Percentiles rank a stretch among this genome's conserved stretches.
Conservation (phyloP, 2,113 vertebrate species). For the Charina bottae region DNA sequence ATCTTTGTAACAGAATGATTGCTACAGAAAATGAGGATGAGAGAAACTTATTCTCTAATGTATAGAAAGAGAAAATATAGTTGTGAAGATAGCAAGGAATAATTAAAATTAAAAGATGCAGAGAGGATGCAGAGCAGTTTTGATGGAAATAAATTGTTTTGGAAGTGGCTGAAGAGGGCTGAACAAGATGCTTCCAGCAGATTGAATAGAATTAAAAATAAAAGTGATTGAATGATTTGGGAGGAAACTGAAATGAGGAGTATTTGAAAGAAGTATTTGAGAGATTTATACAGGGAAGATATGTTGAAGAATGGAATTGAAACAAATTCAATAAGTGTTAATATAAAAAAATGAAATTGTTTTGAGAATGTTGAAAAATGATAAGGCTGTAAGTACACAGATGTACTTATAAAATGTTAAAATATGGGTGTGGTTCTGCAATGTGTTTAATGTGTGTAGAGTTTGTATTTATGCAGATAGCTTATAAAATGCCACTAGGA, state of each 20-base stretch:
- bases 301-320: neutral
- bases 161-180: neutral
- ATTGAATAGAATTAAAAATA: neutral
- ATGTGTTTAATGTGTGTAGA: neutral
- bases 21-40: neutral
- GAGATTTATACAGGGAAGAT: neutral
- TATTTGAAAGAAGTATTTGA: neutral
- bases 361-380: neutral
- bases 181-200: neutral
- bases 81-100: neutral
- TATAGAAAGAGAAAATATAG: neutral
- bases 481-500: neutral
- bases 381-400: neutral
- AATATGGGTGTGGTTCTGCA: neutral
- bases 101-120: neutral
- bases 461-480: neutral
- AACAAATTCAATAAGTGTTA: neutral
- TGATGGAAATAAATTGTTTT: neutral
- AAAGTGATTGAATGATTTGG: neutral
- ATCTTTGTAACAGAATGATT: neutral
- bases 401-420: neutral
- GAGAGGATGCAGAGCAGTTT: neutral
- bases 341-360: neutral
- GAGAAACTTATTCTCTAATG: neutral
- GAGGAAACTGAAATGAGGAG: neutral